These are phyloP conservation scores for Anolis sagrei DNA, from an alignment of 2,113 vertebrate species.

Conservation along the genomic window DNA sequence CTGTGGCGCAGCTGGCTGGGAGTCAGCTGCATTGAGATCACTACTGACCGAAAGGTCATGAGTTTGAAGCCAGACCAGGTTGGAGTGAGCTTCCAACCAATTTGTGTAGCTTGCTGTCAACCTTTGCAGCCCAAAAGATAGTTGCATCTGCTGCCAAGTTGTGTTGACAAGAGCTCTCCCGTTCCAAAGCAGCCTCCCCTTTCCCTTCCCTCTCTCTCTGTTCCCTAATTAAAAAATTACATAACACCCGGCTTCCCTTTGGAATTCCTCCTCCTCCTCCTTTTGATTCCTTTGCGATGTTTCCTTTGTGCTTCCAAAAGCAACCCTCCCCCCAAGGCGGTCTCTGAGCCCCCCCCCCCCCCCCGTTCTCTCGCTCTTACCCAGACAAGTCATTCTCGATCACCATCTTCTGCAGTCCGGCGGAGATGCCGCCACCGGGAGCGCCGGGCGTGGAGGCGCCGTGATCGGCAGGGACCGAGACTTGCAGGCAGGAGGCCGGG, in stretches of 20 bases:
- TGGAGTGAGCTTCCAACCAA: too few species aligned
- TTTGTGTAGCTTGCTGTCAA: too few species aligned
- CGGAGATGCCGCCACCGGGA: constrained; percentile 86
- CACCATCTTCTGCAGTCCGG: constrained; percentile 95
- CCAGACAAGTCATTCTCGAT: constrained; percentile 95
- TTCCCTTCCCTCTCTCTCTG: constrained; percentile 35
- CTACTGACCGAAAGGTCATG: too few species aligned
- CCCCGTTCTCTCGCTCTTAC: too few species aligned
- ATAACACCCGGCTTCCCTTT: not conserved
- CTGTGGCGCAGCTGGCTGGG: too few species aligned
- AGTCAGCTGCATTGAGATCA: too few species aligned
- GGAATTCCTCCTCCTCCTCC: not conserved
- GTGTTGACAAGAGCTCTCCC: constrained; percentile 11
- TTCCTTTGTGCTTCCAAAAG: too few species aligned
- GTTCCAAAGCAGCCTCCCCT: constrained; percentile 47
- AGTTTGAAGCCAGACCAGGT: too few species aligned
- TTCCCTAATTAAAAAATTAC: constrained; percentile 62
- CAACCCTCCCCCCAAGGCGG: too few species aligned
- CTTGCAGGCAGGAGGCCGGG: constrained; percentile 82
- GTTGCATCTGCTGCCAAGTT: too few species aligned
- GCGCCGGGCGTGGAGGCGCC: constrained; percentile 82
- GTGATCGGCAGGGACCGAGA: constrained; percentile 80
- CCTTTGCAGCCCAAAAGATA: too few species aligned
- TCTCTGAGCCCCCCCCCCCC: too few species aligned
- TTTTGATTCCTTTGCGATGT: not conserved